These are phyloP conservation scores for Volucella bombylans DNA, from an alignment of 2,888 invertebrate genomes.

Conservation along the genomic window DNA sequence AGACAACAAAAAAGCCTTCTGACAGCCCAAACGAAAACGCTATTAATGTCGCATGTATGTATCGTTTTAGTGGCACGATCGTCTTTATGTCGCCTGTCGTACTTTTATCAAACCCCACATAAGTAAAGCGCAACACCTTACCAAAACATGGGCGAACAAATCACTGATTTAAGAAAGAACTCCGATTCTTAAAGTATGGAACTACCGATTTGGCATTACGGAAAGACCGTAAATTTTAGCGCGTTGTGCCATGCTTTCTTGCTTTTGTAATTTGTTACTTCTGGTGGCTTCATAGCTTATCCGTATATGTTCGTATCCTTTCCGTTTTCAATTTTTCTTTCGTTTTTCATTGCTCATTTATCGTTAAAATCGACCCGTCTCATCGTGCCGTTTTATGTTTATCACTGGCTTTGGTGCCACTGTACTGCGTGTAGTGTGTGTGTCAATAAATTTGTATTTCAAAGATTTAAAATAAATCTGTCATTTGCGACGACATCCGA, in stretches of 20 bases:
- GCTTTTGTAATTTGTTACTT: conserved; percentile 38
- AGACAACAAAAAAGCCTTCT: too few relatives aligned
- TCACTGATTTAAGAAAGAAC: too few relatives aligned
- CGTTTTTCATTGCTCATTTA: conserved; percentile 29
- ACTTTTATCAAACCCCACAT: too few relatives aligned
- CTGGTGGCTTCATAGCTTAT: conserved; percentile 11
- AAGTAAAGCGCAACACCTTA: too few relatives aligned
- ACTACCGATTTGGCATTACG: not conserved
- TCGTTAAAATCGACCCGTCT: conserved; percentile 10
- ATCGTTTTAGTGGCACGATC: too few relatives aligned
- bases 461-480: conserved; percentile 54
- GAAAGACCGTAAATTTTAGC: conserved; percentile 48
- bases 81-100: too few relatives aligned
- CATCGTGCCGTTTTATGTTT: conserved; percentile 19
- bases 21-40: too few relatives aligned
- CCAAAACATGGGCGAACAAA: too few relatives aligned
- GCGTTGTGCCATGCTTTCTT: conserved; percentile 17
- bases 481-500: conserved; percentile 34
- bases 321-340: conserved; percentile 41
- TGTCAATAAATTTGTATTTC: conserved; percentile 56
- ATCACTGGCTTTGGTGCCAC: conserved; percentile 8
- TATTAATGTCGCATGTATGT: too few relatives aligned
- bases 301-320: not conserved
- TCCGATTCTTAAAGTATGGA: not conserved
- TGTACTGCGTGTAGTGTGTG: conserved; percentile 10